Conservation (phyloP, 2,888 invertebrate species). For the Ectemnius lituratus region DNA sequence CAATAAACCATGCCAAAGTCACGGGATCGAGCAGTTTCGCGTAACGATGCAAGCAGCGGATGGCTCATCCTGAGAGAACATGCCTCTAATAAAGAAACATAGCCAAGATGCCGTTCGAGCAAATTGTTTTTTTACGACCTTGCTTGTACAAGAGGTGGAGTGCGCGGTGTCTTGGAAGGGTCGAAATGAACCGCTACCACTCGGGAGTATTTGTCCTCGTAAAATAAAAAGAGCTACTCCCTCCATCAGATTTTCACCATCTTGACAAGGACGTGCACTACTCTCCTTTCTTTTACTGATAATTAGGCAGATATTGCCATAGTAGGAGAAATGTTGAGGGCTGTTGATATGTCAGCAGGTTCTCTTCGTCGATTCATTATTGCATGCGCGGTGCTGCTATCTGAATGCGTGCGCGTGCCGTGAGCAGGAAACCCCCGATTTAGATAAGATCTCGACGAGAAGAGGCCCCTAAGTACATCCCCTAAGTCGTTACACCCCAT, state of each 20-base stretch:
- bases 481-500: slow-evolving; percentile 73
- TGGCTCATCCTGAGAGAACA: no score
- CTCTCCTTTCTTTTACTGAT: no score
- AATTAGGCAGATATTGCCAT: no score
- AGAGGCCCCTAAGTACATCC: slow-evolving; percentile 62
- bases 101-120: slow-evolving; percentile 22
- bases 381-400: slow-evolving; percentile 32
- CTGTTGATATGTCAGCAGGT: slow-evolving; percentile 4
- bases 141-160: slow-evolving; percentile 48
- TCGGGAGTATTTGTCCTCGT: slow-evolving; percentile 15
- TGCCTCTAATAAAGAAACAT: slow-evolving; percentile 35
- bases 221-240: slow-evolving; percentile 9
- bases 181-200: slow-evolving; percentile 25
- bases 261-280: no score
- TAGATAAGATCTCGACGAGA: slow-evolving; percentile 73
- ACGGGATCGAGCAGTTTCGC: no score
- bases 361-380: slow-evolving; percentile 60
- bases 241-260: no score
- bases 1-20: no score
- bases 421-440: slow-evolving; percentile 74
- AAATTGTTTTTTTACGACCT: slow-evolving; percentile 54
- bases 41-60: no score
- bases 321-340: neutral
- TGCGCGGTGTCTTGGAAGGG: slow-evolving; percentile 24
- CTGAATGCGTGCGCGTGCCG: slow-evolving; percentile 58